Evolutionary conservation across 2,888 invertebrate species (phyloP).

Genomic region (Polymixis flavicincta): DNA sequence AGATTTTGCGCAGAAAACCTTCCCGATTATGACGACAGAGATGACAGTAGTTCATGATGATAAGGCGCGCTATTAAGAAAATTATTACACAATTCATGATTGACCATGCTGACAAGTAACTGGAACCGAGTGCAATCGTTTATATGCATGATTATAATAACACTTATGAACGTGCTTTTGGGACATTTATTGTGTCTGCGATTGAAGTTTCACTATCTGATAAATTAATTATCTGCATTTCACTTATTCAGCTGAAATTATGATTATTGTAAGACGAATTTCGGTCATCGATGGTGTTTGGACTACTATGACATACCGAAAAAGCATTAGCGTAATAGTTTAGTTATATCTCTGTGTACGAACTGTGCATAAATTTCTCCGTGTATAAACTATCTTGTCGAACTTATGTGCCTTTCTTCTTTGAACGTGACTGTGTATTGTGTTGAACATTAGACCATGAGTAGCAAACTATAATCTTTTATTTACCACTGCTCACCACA

Average conservation of each 20-base stretch:
- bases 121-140: constrained; percentile 67
- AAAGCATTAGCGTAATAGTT: background rate
- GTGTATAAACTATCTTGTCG: too few species aligned
- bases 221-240: constrained; percentile 1
- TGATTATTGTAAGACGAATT: background rate
- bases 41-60: constrained; percentile 29
- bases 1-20: constrained; percentile 47
- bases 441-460: too few species aligned
- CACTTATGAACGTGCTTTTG: constrained; percentile 11
- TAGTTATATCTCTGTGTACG: too few species aligned
- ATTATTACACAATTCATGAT: constrained; percentile 58
- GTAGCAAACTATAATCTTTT: too few species aligned
- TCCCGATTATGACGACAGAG: constrained; percentile 23
- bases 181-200: background rate
- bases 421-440: too few species aligned
- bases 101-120: constrained; percentile 68
- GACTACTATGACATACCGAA: background rate
- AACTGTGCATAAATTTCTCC: too few species aligned
- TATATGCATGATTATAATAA: constrained; percentile 31
- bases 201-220: constrained; percentile 1
- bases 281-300: background rate
- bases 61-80: constrained; percentile 51
- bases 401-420: too few species aligned
- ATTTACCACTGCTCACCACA: too few species aligned
- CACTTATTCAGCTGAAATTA: background rate